Evolutionary conservation across 53 echinoderm and acorn worm genomes (phyloP), one percentile per base, ranked within the genome.

Genomic region (Echinometra lucunter): DNA sequence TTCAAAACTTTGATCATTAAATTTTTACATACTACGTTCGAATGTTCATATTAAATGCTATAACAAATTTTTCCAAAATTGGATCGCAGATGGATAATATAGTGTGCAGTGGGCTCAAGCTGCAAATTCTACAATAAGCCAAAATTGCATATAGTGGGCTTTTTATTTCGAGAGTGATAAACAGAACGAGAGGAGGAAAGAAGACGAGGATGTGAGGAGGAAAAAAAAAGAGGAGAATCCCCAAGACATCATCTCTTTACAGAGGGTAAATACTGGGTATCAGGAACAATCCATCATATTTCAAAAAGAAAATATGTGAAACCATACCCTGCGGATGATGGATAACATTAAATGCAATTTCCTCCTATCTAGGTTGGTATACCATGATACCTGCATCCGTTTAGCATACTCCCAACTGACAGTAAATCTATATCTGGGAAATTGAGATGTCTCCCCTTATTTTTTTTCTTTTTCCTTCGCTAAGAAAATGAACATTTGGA

Each of bases 271-370:
- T 49, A 85, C 27, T 49, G 10, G 49, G 47, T 85, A 85, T 85
- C 47, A 49, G 45, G 28, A 49, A 58, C 89, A 15, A 89, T 89
- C 89, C 89, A 89, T 89, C 89, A 89, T 89, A 89, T 32, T 40
- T 89, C 27, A 4, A 34, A 85, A 85, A 27, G 57, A 88, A 58
- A 60, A 45, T 19, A 57, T 17, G 2, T 45, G 58, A 57, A 57
- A 58, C 89, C 37, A 57, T 19, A 49, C 60, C 53, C 89, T 2
- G 37, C 19, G 89, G 58, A 89, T 89, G 89, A 89, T 89, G 89
- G 89, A 89, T 89, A 34, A 89, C 27, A 37, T 60, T 89, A 60
- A 89, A 89, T 89, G 89, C 89, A 89, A 89, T 89, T 89, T 89
- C 89, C 89, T 89, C 89, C 89, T 60, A 23, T 45, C 57, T 60